phyloP scores from a whole-genome alignment of 2,797 vertebrate species.

The Steatocranus sp. region DNA sequence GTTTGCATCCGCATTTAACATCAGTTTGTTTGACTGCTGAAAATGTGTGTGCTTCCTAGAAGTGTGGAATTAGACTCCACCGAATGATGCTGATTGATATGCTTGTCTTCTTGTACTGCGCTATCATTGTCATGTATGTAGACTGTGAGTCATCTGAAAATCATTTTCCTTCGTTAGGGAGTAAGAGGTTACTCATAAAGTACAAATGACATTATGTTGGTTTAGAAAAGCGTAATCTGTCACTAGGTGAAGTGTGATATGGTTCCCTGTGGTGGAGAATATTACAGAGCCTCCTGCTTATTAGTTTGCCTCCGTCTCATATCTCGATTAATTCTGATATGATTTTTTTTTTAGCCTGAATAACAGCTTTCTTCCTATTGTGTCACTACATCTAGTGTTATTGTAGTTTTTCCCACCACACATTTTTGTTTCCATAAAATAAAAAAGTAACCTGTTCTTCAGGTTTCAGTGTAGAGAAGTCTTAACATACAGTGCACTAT shows the following conservation, averaged over 20 bases:
- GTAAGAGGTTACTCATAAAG: not conserved
- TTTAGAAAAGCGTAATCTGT: conserved; percentile 35
- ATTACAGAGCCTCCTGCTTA: not conserved
- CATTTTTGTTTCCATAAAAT: not conserved
- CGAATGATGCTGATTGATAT: not conserved
- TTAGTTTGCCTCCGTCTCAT: not conserved
- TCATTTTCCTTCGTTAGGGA: not conserved
- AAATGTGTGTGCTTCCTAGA: not conserved
- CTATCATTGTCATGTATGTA: not conserved
- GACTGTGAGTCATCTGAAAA: not conserved
- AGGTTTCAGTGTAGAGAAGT: not conserved
- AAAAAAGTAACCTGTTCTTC: not conserved
- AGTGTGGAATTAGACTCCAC: not conserved
- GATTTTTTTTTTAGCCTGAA: not conserved
- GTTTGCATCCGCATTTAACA: conserved; percentile 12
- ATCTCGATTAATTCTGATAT: not conserved
- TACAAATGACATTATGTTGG: not conserved
- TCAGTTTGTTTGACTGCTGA: not conserved
- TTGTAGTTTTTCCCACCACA: not conserved
- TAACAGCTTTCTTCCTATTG: not conserved
- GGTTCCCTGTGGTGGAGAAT: not conserved
- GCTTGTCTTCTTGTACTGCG: not conserved
- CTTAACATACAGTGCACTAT: not conserved
- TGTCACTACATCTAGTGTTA: not conserved
- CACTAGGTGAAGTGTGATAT: conserved; percentile 16